Conservation (phyloP, 1,140 invertebrate genomes). For the Hylyphantes graminicola region DNA sequence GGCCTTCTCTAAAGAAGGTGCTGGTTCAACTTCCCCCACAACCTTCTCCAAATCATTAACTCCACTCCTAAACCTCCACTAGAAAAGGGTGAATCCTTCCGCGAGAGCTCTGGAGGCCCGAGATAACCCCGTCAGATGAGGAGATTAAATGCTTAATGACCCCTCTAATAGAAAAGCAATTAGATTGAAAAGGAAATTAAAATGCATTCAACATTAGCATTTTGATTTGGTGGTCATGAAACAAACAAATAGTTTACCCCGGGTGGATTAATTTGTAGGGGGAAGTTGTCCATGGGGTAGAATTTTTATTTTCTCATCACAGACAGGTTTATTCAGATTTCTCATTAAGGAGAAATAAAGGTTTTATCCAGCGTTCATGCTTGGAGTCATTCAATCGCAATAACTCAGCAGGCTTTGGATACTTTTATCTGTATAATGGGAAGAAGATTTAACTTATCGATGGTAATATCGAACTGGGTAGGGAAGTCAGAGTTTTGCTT, state of each 20-base stretch:
- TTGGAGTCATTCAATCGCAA: too few relatives aligned
- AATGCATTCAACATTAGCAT: slow-evolving; percentile 53
- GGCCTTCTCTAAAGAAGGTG: too few relatives aligned
- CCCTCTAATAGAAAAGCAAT: slow-evolving; percentile 52
- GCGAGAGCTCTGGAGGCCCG: too few relatives aligned
- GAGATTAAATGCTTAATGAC: slow-evolving; percentile 55
- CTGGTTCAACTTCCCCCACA: too few relatives aligned
- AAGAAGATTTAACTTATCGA: too few relatives aligned
- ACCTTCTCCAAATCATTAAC: too few relatives aligned
- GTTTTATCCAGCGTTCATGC: slow-evolving; percentile 1
- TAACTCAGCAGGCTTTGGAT: too few relatives aligned
- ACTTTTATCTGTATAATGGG: too few relatives aligned
- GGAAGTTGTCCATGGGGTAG: slow-evolving; percentile 43
- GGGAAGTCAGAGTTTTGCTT: too few relatives aligned
- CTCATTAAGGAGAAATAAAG: slow-evolving; percentile 34
- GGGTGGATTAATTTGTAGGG: slow-evolving; percentile 42
- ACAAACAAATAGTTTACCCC: slow-evolving; percentile 34
- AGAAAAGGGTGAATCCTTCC: slow-evolving; percentile 1
- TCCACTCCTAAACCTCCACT: neutral
- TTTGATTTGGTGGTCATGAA: slow-evolving; percentile 53
- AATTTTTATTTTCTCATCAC: slow-evolving; percentile 33
- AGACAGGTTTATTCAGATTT: slow-evolving; percentile 34
- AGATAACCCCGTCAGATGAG: slow-evolving; percentile 12
- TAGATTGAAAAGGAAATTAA: slow-evolving; percentile 55
- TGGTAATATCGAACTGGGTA: too few relatives aligned